Evolutionary conservation across 1,140 invertebrate genomes (phyloP), one percentile per base, ranked within the genome.

Genomic region (Heliconius congener): DNA sequence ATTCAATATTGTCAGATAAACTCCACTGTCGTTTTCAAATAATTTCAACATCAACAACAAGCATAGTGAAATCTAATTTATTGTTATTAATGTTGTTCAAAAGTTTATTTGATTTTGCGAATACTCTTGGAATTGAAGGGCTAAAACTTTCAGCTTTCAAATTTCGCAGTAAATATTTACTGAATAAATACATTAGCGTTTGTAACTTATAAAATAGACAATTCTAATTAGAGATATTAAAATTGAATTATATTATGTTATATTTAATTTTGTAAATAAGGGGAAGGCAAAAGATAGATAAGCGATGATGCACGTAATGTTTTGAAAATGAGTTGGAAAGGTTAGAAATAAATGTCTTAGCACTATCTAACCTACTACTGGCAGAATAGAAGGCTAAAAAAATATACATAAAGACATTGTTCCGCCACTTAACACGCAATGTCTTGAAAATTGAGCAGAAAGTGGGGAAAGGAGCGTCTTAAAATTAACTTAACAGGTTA

Each of bases 51-150:
- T 73, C 60, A 77, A 60, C 71, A 77, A 46, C 79, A 70, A 77
- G 46, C 57, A 74, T 71, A 74, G 72, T 73, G 55, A 50, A 81
- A 81, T 81, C 76, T 78, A 77, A 81, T 81, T 81, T 78, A 81
- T 75, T 81, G 76, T 78, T 78, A 72, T 81, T 81, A 81, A 81
- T 81, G 76, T 81, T 81, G 79, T 78, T 78, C 80, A 60, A 73
- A 81, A 81, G 76, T 81, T 81, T 81, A 81, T 81, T 81, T 81
- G 80, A 81, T 81, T 81, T 74, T 19, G 50, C 76, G 77, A 81
- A 81, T 81, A 75, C 80, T 78, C 76, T 81, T 66, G 66, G 66
- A 78, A 81, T 81, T 81, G 76, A 75, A 75, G 77, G 73, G 76
- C 80, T 75, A 27, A 81, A 81, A 81, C 73, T 81, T 81, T 81